Conservation (phyloP, 2,888 invertebrate genomes). For the Parochlus steinenii region DNA sequence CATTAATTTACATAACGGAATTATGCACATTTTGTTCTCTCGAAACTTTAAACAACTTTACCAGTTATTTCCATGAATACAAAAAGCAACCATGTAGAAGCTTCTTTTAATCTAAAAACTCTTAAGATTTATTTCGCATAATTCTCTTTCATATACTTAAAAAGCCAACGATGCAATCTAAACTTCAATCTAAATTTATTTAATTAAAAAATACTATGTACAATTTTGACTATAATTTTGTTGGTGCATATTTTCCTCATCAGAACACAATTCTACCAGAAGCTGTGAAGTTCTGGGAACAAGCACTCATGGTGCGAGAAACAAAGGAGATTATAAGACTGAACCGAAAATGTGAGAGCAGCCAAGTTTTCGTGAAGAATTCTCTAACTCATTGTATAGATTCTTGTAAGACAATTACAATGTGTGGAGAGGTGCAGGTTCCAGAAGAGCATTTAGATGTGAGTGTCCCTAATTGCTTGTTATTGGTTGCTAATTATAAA, state of each 20-base stretch:
- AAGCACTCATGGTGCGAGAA: constrained; percentile 74
- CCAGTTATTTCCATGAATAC: no score
- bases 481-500: constrained; percentile 1
- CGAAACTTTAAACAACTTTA: not conserved
- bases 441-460: constrained; percentile 90
- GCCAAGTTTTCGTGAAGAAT: constrained; percentile 72
- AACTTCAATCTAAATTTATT: no score
- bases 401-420: constrained; percentile 63
- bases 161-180: no score
- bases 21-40: not conserved
- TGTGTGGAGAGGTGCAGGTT: constrained; percentile 91
- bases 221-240: constrained; percentile 11
- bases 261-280: constrained; percentile 79
- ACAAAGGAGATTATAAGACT: constrained; percentile 73
- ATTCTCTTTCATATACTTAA: no score
- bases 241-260: constrained; percentile 19
- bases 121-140: no score
- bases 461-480: constrained; percentile 27
- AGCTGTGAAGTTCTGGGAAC: constrained; percentile 88
- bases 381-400: constrained; percentile 77
- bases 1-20: not conserved
- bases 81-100: no score
- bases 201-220: not conserved
- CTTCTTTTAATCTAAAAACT: no score
- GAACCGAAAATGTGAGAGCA: constrained; percentile 78